Evolutionary conservation across 2,888 invertebrate genomes (phyloP), one percentile per base, ranked within the genome.

Genomic region (Malthinus flaveolus): DNA sequence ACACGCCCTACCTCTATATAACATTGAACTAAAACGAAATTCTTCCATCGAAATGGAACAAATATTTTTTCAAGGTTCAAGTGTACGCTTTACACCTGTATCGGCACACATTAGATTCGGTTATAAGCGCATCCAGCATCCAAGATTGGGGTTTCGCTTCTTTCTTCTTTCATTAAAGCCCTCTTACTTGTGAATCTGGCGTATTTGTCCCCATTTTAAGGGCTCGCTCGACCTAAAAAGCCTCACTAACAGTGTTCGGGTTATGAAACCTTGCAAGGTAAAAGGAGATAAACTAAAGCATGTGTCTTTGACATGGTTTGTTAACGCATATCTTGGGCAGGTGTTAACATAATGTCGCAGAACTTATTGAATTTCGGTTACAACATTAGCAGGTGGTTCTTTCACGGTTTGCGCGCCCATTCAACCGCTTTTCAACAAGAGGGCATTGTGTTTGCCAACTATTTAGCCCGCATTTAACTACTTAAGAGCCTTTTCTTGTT

Each of bases 381-480:
- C 51, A 23, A 42, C 39, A 42, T 42, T 42, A 48, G 52, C 47
- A 47, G 52, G 52, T 57, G 52, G 51, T 57, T 57, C 11, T 13
- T 57, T 57, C 47, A 51, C 52, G 46, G 57, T 52, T 47, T 48
- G 46, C 52, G 52, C 47, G 36, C 49, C 31, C 44, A 50, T 56
- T 49, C 49, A 56, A 50, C 46, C 49, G 44, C 34, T 56, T 42
- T 44, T 33, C 13, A 44, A 55, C 12, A 23, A 32, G 32, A 47
- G 39, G 23, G 23, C 13, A 42, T 42, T 42, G 39, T 23, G 23
- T 42, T 42, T 42, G 39, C 39, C 13, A 13, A 42, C 39, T 42
- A 23, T 39, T 42, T 42, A 42, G 23, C 39, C 39, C 23, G 39
- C 10, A 42, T 6, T 42, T 42, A 42, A 23, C 23, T 23, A 23